These are phyloP conservation scores for Sarcophaga peregrina DNA, from an alignment of 1,140 invertebrate species.

Conservation along the genomic window DNA sequence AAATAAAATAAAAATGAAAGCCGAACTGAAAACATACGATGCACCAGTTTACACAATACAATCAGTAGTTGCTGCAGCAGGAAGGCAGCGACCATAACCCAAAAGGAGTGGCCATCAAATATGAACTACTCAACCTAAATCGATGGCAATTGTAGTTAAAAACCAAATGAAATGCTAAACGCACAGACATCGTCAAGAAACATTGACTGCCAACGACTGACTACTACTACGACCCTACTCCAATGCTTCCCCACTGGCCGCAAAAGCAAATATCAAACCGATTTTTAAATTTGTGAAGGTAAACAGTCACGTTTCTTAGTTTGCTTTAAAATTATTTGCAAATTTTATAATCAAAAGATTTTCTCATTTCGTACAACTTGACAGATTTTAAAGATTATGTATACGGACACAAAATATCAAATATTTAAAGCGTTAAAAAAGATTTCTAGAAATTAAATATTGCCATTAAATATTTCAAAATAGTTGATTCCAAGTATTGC, in stretches of 20 bases:
- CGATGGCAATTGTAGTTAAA: slow-evolving; percentile 18
- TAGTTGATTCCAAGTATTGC: too few relatives aligned
- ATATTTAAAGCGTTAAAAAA: too few relatives aligned
- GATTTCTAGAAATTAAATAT: too few relatives aligned
- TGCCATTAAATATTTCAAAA: too few relatives aligned
- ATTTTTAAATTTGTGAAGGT: not conserved
- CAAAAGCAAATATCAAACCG: not conserved
- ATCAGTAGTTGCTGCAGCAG: not conserved
- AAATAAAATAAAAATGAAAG: slow-evolving; percentile 18
- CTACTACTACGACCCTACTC: not conserved
- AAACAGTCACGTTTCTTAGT: slow-evolving; percentile 2
- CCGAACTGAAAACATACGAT: not conserved
- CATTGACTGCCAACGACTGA: not conserved
- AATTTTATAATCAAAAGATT: not conserved
- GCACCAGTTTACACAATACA: not conserved
- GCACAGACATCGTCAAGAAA: not conserved
- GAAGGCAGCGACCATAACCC: not conserved
- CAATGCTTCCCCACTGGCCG: not conserved
- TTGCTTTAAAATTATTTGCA: not conserved
- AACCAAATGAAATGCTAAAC: not conserved
- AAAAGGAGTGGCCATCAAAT: slow-evolving; percentile 10
- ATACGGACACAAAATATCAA: too few relatives aligned
- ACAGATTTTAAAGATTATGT: not conserved
- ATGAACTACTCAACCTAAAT: slow-evolving; percentile 12
- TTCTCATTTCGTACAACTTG: not conserved